Conservation (phyloP, 2,888 invertebrate genomes). For the Tricholauxania praeusta region DNA sequence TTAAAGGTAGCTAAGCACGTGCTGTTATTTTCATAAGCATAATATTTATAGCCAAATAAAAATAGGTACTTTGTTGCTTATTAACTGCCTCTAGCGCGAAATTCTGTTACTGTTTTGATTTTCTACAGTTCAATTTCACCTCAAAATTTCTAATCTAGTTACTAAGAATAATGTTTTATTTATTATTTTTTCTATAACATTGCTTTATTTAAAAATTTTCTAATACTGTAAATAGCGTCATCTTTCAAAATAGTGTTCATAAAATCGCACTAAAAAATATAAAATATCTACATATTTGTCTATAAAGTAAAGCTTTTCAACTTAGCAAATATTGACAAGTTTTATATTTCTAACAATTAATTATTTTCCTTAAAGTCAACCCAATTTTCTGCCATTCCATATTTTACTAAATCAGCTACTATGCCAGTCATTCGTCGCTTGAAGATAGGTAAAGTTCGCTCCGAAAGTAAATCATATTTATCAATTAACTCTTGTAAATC, state of each 20-base stretch:
- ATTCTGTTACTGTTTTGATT: too few species aligned
- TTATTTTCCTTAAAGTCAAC: not conserved
- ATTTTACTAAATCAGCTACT: conserved; percentile 53
- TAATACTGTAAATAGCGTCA: not conserved
- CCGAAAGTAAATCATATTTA: conserved; percentile 55
- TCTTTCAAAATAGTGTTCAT: too few species aligned
- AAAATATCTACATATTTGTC: too few species aligned
- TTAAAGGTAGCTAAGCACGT: too few species aligned
- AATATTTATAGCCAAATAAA: too few species aligned
- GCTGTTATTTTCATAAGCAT: too few species aligned
- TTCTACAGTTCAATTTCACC: too few species aligned
- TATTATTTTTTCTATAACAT: not conserved
- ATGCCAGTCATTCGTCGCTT: conserved; percentile 56
- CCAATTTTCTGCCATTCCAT: conserved; percentile 48
- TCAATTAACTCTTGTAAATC: conserved; percentile 46
- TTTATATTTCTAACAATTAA: conserved; percentile 13
- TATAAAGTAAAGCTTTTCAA: too few species aligned
- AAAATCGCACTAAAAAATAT: too few species aligned
- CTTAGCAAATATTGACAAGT: not conserved
- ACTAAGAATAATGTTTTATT: not conserved
- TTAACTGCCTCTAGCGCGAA: too few species aligned
- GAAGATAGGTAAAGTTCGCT: conserved; percentile 57
- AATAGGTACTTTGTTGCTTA: too few species aligned
- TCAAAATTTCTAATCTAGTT: not conserved
- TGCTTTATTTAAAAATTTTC: not conserved